These are phyloP conservation scores for Tamias sibiricus DNA, from an alignment of 2,113 vertebrate genomes.

Conservation along the genomic window DNA sequence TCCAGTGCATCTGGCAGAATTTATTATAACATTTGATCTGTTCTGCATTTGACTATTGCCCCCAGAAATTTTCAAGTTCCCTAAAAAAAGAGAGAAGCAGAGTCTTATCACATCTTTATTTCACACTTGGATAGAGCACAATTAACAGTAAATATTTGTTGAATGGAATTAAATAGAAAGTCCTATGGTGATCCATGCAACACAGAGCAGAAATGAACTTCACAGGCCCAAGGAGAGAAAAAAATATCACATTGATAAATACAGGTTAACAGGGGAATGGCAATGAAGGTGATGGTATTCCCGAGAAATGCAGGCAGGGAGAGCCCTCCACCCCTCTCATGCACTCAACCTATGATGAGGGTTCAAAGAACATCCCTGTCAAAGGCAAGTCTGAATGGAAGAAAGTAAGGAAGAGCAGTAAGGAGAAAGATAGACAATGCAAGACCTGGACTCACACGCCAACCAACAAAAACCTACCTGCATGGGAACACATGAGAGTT, in stretches of 20 bases:
- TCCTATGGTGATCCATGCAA: neutral
- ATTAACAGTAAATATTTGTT: neutral
- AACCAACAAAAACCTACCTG: neutral
- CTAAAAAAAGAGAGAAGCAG: neutral
- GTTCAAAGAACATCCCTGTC: neutral
- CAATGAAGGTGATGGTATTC: neutral
- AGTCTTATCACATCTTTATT: neutral
- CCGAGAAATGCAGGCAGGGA: neutral
- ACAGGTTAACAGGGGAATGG: neutral
- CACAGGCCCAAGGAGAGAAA: neutral
- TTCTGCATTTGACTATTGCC: neutral
- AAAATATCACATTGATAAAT: neutral
- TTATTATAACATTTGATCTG: neutral
- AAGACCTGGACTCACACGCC: neutral
- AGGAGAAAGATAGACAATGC: neutral
- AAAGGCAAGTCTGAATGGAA: neutral
- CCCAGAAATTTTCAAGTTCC: neutral
- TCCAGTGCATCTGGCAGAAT: neutral
- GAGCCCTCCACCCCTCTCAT: neutral
- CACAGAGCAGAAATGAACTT: neutral
- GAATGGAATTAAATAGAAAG: neutral
- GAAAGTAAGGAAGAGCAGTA: neutral
- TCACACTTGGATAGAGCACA: neutral
- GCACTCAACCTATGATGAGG: neutral
- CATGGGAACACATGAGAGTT: rapidly evolving